phyloP scores from a whole-genome alignment of 2,113 vertebrate species.

The Phyllopteryx taeniolatus region DNA sequence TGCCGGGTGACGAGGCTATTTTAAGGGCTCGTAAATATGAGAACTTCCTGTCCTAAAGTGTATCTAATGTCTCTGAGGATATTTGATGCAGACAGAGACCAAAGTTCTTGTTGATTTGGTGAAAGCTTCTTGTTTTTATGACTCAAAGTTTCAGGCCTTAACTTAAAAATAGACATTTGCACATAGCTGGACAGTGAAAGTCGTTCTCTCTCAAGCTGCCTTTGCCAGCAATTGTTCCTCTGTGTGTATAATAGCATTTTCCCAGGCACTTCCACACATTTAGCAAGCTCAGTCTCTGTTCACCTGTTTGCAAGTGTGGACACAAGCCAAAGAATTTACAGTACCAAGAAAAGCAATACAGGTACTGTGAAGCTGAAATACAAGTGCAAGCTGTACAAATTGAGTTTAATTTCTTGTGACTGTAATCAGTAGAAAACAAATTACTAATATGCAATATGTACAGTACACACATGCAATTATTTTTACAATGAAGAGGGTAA shows the following conservation, averaged over 20 bases:
- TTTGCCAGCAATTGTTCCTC: conserved; percentile 19
- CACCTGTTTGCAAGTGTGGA: conserved; percentile 17
- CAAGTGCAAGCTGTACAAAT: no score
- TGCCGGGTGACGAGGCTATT: conserved; percentile 69
- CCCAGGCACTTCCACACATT: conserved; percentile 25
- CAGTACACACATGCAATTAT: no score
- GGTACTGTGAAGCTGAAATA: no score
- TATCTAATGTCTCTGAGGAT: conserved; percentile 60
- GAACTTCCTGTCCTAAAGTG: conserved; percentile 72
- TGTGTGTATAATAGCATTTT: conserved; percentile 28
- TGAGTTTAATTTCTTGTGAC: no score
- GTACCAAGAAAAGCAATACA: no score
- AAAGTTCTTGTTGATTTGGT: conserved; percentile 1
- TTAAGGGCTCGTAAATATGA: conserved; percentile 74
- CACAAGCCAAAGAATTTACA: no score
- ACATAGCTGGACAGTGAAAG: background rate
- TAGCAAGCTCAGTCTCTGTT: background rate
- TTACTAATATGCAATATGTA: no score
- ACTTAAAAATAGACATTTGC: conserved; percentile 5
- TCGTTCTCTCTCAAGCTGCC: background rate
- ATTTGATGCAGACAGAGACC: conserved; percentile 21
- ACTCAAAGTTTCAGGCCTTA: background rate
- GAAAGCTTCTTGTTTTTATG: conserved; percentile 1
- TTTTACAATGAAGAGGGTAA: no score
- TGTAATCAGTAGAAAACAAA: no score